phyloP scores from a whole-genome alignment of 2,113 vertebrate species.

The Crotalus helleri region DNA sequence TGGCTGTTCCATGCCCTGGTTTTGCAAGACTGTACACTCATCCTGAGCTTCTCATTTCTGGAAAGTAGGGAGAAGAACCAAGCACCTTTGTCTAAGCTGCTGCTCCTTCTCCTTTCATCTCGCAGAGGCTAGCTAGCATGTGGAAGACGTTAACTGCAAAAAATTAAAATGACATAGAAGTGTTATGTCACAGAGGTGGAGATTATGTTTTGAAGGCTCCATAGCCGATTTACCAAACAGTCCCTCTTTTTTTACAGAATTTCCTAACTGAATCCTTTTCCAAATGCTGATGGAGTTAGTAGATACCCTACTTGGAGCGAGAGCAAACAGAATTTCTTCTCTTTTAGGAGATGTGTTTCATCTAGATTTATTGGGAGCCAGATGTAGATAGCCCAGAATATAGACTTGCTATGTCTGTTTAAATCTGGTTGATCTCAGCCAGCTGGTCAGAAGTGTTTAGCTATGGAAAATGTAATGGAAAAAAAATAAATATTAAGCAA shows the following conservation, averaged over 20 bases:
- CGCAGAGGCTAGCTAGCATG: not conserved
- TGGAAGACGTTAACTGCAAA: not conserved
- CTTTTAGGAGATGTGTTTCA: not conserved
- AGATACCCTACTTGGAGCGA: not conserved
- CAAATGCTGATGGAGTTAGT: not conserved
- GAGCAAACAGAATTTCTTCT: not conserved
- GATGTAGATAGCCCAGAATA: not conserved
- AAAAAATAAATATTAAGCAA: not conserved
- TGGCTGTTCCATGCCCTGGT: not conserved
- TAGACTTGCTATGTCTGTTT: not conserved
- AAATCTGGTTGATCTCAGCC: not conserved
- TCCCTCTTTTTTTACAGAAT: not conserved
- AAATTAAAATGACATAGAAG: not conserved
- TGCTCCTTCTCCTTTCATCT: not conserved
- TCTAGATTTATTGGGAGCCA: not conserved
- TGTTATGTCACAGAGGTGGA: not conserved
- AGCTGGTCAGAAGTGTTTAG: not conserved
- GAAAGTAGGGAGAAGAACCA: too few species aligned
- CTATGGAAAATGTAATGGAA: not conserved
- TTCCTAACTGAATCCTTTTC: not conserved
- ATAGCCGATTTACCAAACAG: not conserved
- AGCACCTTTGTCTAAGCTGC: not conserved
- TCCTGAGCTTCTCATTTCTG: accelerated
- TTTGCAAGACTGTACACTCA: not conserved
- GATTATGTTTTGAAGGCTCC: not conserved